Base-by-base conservation (phyloP, 1,140 invertebrate species). In the Sipha flava region DNA sequence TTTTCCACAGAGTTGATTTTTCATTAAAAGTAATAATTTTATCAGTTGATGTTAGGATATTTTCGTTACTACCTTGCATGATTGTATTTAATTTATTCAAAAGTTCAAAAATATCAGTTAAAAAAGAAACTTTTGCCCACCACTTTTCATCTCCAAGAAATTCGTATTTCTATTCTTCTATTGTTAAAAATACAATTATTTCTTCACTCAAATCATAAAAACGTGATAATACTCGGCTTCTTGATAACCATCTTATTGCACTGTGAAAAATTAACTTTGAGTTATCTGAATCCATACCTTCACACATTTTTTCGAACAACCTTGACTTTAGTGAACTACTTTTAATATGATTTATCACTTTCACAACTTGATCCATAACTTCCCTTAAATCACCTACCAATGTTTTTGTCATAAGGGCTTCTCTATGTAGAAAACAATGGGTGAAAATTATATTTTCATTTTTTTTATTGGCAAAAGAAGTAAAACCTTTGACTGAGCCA, bases 31-130 rank as follows among this genome's bases (percentile, higher is more conserved):
- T 21, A 14, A 64, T 64, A 16, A 23, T 26, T 54, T 54, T 54
- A 4, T 54, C 21, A 0, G 52, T 0, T 26, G 12, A 54, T 54
- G 23, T 54, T 54, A 54, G 12, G 23, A 54, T 54, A 54, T 54
- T 54, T 14, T 54, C 52, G 3, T 54, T 54, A 26, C 3, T 21
- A 14, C 21, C 52, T 54, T 54, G 52, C 52, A 64, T 64, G 31
- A 14, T 57, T 49, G 47, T 37, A 57, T 62, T 79, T 45, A 79
- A 16, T 40, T 49, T 49, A 79, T 79, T 79, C 18, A 79, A 31
- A 43, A 12, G 21, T 29, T 43, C 49, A 57, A 79, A 79, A 21
- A 79, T 12, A 57, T 57, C 73, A 31, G 73, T 49, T 79, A 79
- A 79, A 29, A 21, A 79, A 26, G 73, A 23, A 4, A 79, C 29